Evolutionary conservation across 2,797 vertebrate genomes (phyloP), one percentile per base, ranked within the genome.

Genomic region (Zenarchopterus dispar): DNA sequence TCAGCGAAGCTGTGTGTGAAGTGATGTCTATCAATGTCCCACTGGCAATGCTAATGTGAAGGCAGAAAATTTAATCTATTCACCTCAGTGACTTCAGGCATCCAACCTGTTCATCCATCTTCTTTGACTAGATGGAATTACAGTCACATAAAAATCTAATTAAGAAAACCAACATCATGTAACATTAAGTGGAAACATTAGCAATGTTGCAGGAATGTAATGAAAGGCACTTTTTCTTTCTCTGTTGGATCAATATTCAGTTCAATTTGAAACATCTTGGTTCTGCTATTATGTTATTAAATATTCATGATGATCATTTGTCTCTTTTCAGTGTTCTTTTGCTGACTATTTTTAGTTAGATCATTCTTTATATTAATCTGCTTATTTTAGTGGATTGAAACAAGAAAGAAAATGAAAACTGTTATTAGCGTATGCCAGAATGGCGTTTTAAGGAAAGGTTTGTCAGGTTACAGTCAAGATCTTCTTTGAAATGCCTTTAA

Each of bases 41-140:
- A 66, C 33, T 19, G 62, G 64, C 77, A 81, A 63, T 60, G 26
- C 41, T 81, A 72, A 79, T 76, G 69, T 56, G 70, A 46, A 28
- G 31, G 53, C n/a, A 63, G 56, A 7, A 50, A 62, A 56, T 57
- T 72, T 53, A 75, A 62, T 60, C 17, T 7, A 41, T 70, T 48
- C 60, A 72, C 65, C 62, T 60, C 56, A 60, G 58, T 62, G 52
- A 71, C 45, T 54, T 18, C 47, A 21, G 39, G 19, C 41, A 64
- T 67, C 54, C 51, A 54, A 82, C 17, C 48, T 6, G 11, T 48
- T 54, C 67, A 67, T 71, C 69, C 21, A 26, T 71, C 62, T 62
- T 67, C 44, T 49, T n/a, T 18, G 57, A 56, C 45, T 26, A 44
- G 6, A 65, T 52, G 46, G 63, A 67, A 19, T 68, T 57, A 42